Evolutionary conservation across 2,113 vertebrate genomes (phyloP), one percentile per base, ranked within the genome.

Genomic region (Tursiops truncatus): DNA sequence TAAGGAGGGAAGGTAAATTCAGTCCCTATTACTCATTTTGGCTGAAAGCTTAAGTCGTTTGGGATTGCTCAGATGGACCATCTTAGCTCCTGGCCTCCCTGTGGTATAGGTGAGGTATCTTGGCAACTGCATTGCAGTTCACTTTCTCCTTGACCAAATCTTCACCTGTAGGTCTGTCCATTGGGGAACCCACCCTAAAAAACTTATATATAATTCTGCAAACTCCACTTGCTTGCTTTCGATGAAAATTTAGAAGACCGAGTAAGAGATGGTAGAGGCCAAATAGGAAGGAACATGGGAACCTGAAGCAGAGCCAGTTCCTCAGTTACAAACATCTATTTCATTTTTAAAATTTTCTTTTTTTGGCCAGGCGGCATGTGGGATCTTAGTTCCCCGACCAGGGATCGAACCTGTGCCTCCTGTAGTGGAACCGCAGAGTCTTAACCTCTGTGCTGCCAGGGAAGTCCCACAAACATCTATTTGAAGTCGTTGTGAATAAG

Each of bases 281-380:
- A n/a, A 38, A 31, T 65, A 47, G n/a, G 74, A 73, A 31, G 18
- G 26, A 67, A 33, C 4, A 3, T 60, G n/a, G 12, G 13, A 26
- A 1, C 10, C 13, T 81, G 81, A 67, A 81, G 80, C 44, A 85
- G 3, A 38, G n/a, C 15, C 11, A 41, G 33, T 6, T 60, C 11
- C 25, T 74, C 90, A 18, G 33, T 60, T 33, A 81, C 8, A 41
- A 67, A 89, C 3, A 31, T 47, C 2, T 0, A 20, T 77, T 33
- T 77, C 15, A 44, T 50, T 50, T 50, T 77, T 9, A 20, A 33
- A 50, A 21, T 50, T 44, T 77, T 50, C 74, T 76, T 50, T 67
- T 31, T 20, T 21, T 33, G 28, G 28, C 74, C 28, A 6, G 20
- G 8, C 0, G 0, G 74, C 44, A 33, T 20, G 28, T 1, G 0